Percentiles rank a stretch among this genome's conserved stretches.
phyloP scores from a whole-genome alignment of 2,888 invertebrate species.

The Plebejus anna region DNA sequence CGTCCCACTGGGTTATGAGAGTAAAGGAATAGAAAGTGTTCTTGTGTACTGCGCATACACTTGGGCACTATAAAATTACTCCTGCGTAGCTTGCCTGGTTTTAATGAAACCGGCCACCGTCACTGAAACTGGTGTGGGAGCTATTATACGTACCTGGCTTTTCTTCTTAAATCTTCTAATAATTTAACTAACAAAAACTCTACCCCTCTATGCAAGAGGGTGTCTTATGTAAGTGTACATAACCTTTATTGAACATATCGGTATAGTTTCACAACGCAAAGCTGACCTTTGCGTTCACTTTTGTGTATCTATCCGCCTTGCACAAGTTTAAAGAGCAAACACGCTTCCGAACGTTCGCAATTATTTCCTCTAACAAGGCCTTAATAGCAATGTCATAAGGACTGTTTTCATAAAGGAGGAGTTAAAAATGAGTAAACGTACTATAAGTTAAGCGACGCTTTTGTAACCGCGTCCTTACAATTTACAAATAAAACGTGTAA shows the following conservation, averaged over 20 bases:
- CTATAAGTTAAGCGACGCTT: conserved; percentile 5
- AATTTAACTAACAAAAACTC: background rate
- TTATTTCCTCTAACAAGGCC: background rate
- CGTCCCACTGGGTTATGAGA: no score
- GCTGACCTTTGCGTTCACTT: conserved; percentile 35
- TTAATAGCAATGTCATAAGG: no score
- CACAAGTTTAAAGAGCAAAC: conserved; percentile 29
- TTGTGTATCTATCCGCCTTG: conserved; percentile 27
- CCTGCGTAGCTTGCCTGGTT: no score
- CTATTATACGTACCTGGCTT: background rate
- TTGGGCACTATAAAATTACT: no score
- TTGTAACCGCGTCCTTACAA: conserved; percentile 6
- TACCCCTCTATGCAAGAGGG: background rate
- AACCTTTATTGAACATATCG: conserved; percentile 11
- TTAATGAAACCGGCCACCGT: no score
- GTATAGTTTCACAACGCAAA: conserved; percentile 29
- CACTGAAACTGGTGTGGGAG: no score
- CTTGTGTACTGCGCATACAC: no score
- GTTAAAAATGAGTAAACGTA: no score
- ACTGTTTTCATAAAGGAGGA: no score
- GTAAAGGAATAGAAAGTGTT: no score
- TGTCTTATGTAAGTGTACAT: conserved; percentile 13
- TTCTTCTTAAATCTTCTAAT: background rate
- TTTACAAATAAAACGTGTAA: no score
- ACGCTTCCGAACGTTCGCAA: conserved; percentile 6